Evolutionary conservation across 2,113 vertebrate species (phyloP).

Genomic region (Hypomesus transpacificus): DNA sequence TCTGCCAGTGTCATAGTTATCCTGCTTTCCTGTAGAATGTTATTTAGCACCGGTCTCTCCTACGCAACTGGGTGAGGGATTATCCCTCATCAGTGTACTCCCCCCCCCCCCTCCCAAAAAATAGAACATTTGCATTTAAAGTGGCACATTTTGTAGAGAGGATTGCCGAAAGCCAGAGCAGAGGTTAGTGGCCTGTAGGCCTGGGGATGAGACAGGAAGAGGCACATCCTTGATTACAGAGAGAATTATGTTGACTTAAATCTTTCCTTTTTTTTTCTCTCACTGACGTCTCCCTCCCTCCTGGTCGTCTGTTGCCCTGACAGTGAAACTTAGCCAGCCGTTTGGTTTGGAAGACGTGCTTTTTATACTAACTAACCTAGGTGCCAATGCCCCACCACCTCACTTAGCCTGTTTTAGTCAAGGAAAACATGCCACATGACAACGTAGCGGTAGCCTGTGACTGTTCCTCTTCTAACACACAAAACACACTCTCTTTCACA

Average conservation of each 20-base stretch:
- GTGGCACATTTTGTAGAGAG: slow-evolving; percentile 50
- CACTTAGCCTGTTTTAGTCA: too few relatives aligned
- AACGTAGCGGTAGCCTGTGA: too few relatives aligned
- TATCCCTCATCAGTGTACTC: slow-evolving; percentile 60
- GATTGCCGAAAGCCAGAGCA: slow-evolving; percentile 1
- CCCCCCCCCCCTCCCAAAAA: slow-evolving; percentile 30
- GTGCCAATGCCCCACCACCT: too few relatives aligned
- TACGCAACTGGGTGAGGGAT: slow-evolving; percentile 57
- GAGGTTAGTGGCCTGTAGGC: slow-evolving; percentile 42
- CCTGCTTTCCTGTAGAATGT: slow-evolving; percentile 56
- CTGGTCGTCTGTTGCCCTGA: slow-evolving; percentile 26
- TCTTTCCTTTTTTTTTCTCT: neutral
- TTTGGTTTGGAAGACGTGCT: too few relatives aligned
- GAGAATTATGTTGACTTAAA: neutral
- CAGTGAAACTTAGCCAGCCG: neutral
- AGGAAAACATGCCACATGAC: too few relatives aligned
- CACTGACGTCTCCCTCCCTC: neutral
- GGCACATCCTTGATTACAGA: slow-evolving; percentile 48
- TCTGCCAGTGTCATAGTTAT: slow-evolving; percentile 37
- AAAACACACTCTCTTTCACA: too few relatives aligned
- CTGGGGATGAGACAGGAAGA: slow-evolving; percentile 21
- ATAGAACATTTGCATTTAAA: slow-evolving; percentile 70
- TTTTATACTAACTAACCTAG: too few relatives aligned
- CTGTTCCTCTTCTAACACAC: too few relatives aligned
- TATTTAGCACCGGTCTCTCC: slow-evolving; percentile 51